A percentile compares a stretch with the other conserved stretches of the same genome.
Conservation (phyloP, 2,797 vertebrate genomes). For the Champsocephalus esox region DNA sequence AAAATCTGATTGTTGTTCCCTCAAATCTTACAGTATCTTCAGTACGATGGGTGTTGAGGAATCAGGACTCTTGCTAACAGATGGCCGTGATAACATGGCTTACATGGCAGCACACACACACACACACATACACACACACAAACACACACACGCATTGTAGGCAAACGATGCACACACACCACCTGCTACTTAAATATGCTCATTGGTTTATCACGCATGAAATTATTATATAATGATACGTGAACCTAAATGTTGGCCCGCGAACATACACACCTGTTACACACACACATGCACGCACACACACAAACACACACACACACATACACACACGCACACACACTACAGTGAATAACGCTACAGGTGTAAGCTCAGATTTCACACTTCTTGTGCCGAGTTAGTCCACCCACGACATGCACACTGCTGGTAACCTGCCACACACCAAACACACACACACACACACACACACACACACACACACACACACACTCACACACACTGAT, state of each 20-base stretch:
- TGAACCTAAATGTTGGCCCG: constrained; percentile 25
- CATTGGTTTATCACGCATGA: constrained; percentile 29
- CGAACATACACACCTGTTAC: background rate
- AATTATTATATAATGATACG: constrained; percentile 40
- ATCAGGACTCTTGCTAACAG: constrained; percentile 72
- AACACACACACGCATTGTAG: constrained; percentile 30
- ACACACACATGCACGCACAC: background rate
- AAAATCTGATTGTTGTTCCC: background rate
- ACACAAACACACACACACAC: background rate
- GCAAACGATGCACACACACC: constrained; percentile 34
- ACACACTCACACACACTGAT: constrained; percentile 8
- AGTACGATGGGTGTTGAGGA: constrained; percentile 39
- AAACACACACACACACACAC: constrained; percentile 39
- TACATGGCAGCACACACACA: constrained; percentile 52
- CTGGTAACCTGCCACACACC: constrained; percentile 44
- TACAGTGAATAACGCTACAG: constrained; percentile 46
- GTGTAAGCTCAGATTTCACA: constrained; percentile 57
- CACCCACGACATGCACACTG: constrained; percentile 56
- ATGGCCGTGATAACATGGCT: constrained; percentile 76
- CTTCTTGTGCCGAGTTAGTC: constrained; percentile 34
- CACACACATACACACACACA: constrained; percentile 37
- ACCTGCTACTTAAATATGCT: constrained; percentile 72
- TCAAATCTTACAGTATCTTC: constrained; percentile 7
- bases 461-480: constrained; percentile 26
- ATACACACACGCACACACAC: constrained; percentile 4